Evolutionary conservation across 2,113 vertebrate species (phyloP), one percentile per base, ranked within the genome.

Genomic region (Prionailurus bengalensis): DNA sequence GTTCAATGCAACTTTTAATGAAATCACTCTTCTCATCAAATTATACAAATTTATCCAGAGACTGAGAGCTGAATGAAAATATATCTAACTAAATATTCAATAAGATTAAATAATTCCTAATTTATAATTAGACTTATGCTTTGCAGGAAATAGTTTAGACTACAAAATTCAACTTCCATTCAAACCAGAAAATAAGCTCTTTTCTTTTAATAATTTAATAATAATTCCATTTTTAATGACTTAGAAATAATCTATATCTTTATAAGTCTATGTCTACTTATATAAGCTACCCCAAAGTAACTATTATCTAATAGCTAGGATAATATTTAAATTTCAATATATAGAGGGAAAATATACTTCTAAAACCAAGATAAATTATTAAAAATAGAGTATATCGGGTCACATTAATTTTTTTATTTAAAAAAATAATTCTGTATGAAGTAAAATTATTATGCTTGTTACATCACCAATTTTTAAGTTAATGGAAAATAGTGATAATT

Each of bases 81-180:
- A 89, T 89, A 94, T 58, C n/a, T 89, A 96, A 97, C 92, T 91
- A 76, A 74, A 76, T 88, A 63, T 94, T 87, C 70, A 92, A 71
- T 70, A 91, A 45, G 58, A 89, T 48, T 71, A 84, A 97, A 84
- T 96, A 96, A 94, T 79, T 48, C 15, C 48, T 94, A 86, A 95
- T 76, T 85, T 9, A 27, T 71, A 94, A 88, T 78, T 70, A 91
- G 70, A n/a, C 10, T 39, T 74, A n/a, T 89, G 29, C 29, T 70
- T 91, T 55, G 9, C 3, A 31, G 10, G 23, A 83, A 95, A 63
- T 29, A 45, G 5, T 63, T 80, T 87, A 82, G 27, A 76, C 58
- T 95, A 53, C 11, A 68, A 84, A 25, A 14, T 78, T 95, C 51
- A 31, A 14, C 78, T 87, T 70, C 19, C 17, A 82, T 36, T 93